A percentile compares a stretch with the other conserved stretches of the same genome.
Conservation (phyloP, 2,113 vertebrate species). For the Clarias magur region DNA sequence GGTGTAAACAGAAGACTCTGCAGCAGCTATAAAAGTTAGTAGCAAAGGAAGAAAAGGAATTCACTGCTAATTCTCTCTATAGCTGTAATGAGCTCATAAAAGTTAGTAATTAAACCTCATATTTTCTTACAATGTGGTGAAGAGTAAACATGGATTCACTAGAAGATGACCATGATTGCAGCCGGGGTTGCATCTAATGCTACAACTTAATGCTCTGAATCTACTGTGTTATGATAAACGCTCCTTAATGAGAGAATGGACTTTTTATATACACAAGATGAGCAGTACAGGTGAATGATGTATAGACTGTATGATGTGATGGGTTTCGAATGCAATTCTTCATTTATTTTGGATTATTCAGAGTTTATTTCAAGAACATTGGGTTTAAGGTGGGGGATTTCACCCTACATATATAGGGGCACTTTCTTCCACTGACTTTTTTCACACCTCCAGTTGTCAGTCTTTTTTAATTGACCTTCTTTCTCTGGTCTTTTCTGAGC, state of each 20-base stretch:
- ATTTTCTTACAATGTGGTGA: not conserved
- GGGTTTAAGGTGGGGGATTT: not conserved
- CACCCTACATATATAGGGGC: not conserved
- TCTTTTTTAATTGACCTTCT: too few species aligned
- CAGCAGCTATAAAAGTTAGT: constrained; percentile 40
- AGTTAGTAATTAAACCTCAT: constrained; percentile 21
- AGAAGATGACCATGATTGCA: not conserved
- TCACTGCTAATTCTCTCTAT: constrained; percentile 1
- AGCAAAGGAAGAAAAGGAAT: constrained; percentile 5
- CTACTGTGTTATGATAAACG: not conserved
- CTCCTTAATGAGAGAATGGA: not conserved
- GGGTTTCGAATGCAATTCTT: not conserved
- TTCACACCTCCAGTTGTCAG: not conserved
- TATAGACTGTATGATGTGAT: not conserved
- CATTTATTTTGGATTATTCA: not conserved
- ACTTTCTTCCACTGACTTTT: not conserved
- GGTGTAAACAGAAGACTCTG: constrained; percentile 45
- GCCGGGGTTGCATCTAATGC: not conserved
- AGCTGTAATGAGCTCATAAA: constrained; percentile 34
- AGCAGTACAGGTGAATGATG: too few species aligned
- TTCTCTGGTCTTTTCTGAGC: not conserved
- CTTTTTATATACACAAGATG: not conserved
- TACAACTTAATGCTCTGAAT: not conserved
- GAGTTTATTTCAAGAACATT: not conserved
- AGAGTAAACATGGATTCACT: not conserved